These are phyloP conservation scores for Phainopepla nitens DNA, from an alignment of 2,113 vertebrate species.

Conservation along the genomic window DNA sequence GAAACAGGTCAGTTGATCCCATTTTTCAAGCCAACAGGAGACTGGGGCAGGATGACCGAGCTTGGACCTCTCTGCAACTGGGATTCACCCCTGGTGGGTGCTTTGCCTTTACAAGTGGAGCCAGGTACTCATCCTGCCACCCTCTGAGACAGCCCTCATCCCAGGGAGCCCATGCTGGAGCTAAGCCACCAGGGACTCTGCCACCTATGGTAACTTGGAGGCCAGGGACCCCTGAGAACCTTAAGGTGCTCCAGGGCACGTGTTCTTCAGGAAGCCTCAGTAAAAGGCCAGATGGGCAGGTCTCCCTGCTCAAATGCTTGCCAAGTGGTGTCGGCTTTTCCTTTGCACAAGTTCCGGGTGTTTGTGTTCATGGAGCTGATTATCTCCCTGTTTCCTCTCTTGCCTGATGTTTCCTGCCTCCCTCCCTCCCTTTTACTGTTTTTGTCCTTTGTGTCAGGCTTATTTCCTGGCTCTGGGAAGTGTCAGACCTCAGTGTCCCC, in stretches of 20 bases:
- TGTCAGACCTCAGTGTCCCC: not conserved
- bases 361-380: slow-evolving; percentile 5
- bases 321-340: not conserved
- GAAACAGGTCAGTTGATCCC: not conserved
- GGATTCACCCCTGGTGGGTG: not conserved
- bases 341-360: not conserved
- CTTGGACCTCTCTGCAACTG: not conserved
- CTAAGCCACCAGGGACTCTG: not conserved
- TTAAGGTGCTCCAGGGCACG: not conserved
- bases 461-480: not conserved
- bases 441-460: slow-evolving; percentile 3
- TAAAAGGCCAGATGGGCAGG: not conserved
- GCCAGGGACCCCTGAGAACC: not conserved
- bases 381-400: slow-evolving; percentile 9
- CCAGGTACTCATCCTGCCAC: not conserved
- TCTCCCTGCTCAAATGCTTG: not conserved
- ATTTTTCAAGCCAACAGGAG: not conserved
- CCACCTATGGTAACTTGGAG: not conserved
- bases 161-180: not conserved
- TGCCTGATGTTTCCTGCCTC: slow-evolving; percentile 39
- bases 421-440: not conserved
- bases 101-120: not conserved
- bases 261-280: not conserved
- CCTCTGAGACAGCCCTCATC: not conserved
- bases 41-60: not conserved